phyloP scores from a whole-genome alignment of 2,797 vertebrate species.

The Gymnoscopelus microlampas region DNA sequence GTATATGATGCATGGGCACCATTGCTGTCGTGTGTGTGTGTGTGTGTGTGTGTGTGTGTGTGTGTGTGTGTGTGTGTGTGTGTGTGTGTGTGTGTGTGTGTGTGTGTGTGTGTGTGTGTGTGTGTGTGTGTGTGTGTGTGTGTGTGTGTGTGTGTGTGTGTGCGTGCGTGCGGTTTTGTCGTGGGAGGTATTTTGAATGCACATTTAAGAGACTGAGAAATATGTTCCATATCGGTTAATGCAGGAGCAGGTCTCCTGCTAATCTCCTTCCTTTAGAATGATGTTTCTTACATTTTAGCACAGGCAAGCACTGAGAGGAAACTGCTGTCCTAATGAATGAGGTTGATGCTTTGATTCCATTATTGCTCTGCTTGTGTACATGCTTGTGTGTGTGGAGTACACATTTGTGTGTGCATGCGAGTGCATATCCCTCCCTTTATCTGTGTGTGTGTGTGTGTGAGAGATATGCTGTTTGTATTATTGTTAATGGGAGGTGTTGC shows the following conservation, averaged over 20 bases:
- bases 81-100: slow-evolving; percentile 24
- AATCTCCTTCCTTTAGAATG: too few relatives aligned
- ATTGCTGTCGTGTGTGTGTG: slow-evolving; percentile 11
- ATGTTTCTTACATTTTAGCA: too few relatives aligned
- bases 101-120: slow-evolving; percentile 12
- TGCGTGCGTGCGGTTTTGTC: not conserved
- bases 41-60: slow-evolving; percentile 19
- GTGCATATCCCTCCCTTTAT: too few relatives aligned
- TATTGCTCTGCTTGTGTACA: not conserved
- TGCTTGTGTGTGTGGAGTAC: not conserved
- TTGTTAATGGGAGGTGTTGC: slow-evolving; percentile 18
- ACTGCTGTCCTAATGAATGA: too few relatives aligned
- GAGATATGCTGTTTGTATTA: too few relatives aligned
- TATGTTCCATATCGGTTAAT: too few relatives aligned
- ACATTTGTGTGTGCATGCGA: slow-evolving; percentile 11
- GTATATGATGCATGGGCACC: slow-evolving; percentile 9
- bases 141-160: slow-evolving; percentile 24
- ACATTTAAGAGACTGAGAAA: not conserved
- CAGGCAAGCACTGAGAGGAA: too few relatives aligned
- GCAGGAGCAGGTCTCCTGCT: too few relatives aligned
- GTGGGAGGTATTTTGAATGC: not conserved
- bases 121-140: slow-evolving; percentile 21
- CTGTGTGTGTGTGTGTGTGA: not conserved
- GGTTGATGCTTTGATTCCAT: too few relatives aligned
- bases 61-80: slow-evolving; percentile 21